Evolutionary conservation across 2,888 invertebrate species (phyloP).

Genomic region (Strigamia transsilvanica): DNA sequence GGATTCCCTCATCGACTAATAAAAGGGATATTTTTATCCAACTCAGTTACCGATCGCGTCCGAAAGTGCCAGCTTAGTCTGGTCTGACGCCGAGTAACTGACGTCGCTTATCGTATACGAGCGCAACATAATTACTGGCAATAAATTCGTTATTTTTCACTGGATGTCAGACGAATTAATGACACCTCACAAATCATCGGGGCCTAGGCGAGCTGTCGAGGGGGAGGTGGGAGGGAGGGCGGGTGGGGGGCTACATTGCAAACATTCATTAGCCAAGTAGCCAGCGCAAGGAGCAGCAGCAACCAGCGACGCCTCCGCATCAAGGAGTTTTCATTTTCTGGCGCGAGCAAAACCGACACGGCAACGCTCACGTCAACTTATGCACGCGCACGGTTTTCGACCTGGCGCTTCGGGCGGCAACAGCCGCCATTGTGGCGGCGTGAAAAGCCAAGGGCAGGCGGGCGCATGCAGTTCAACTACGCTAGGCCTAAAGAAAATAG

Average conservation of each 20-base stretch:
- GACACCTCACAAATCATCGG: slow-evolving; percentile 57
- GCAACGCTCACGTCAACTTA: slow-evolving; percentile 3
- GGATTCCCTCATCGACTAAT: slow-evolving; percentile 36
- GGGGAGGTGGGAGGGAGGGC: slow-evolving; percentile 17
- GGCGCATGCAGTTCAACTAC: neutral
- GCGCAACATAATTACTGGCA: slow-evolving; percentile 56
- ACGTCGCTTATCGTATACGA: slow-evolving; percentile 51
- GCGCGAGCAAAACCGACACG: slow-evolving; percentile 35
- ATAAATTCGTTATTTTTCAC: slow-evolving; percentile 58
- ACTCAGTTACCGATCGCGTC: neutral
- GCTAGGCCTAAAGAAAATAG: slow-evolving; percentile 6
- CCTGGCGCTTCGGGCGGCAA: slow-evolving; percentile 16
- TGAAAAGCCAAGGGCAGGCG: slow-evolving; percentile 18
- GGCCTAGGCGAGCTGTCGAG: slow-evolving; percentile 53
- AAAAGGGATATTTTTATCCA: slow-evolving; percentile 21
- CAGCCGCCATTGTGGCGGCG: slow-evolving; percentile 22
- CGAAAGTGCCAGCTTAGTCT: neutral
- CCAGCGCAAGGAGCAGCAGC: slow-evolving; percentile 53
- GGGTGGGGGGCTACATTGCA: slow-evolving; percentile 40
- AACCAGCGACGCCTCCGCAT: slow-evolving; percentile 29
- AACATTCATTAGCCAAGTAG: slow-evolving; percentile 54
- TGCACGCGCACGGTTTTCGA: slow-evolving; percentile 18
- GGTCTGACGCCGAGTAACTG: slow-evolving; percentile 1
- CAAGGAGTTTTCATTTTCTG: slow-evolving; percentile 29
- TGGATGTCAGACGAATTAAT: slow-evolving; percentile 57